A percentile compares a stretch with the other conserved stretches of the same genome.
These are phyloP conservation scores for Hyperopisus bebe DNA, from an alignment of 2,113 vertebrate species.

Conservation along the genomic window DNA sequence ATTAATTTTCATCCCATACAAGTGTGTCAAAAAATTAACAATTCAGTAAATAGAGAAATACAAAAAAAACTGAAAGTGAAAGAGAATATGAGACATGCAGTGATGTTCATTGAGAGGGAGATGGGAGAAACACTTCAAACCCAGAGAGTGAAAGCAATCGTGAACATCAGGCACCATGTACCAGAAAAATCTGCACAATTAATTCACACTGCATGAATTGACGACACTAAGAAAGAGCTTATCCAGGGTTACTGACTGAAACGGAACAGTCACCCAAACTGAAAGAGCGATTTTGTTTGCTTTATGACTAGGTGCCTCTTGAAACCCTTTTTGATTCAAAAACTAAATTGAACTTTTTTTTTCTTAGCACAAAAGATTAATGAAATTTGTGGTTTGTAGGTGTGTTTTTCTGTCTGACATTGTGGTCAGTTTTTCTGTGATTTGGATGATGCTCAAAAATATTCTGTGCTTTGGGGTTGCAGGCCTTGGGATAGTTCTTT, in stretches of 20 bases:
- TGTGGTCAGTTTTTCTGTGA: neutral
- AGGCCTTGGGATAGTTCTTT: neutral
- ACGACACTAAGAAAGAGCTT: slow-evolving; percentile 36
- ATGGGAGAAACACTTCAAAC: slow-evolving; percentile 15
- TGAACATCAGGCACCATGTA: slow-evolving; percentile 26
- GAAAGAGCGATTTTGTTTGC: neutral
- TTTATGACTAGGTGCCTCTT: neutral
- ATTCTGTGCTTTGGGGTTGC: neutral
- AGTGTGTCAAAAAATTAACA: neutral
- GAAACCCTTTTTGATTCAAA: neutral
- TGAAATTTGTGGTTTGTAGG: neutral
- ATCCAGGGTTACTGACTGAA: neutral
- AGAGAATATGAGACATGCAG: neutral
- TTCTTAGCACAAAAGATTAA: neutral
- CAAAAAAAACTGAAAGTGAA: neutral
- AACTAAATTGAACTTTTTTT: slow-evolving; percentile 6
- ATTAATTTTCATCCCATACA: neutral
- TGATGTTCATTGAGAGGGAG: neutral
- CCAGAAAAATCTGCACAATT: slow-evolving; percentile 50
- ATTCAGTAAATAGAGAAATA: neutral
- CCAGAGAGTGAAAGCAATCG: slow-evolving; percentile 37
- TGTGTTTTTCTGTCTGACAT: neutral
- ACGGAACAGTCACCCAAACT: neutral
- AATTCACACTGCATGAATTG: slow-evolving; percentile 44
- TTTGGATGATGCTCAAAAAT: slow-evolving; percentile 23